Evolutionary conservation across 2,113 vertebrate species (phyloP).

Genomic region (Melanostigma gelatinosum): DNA sequence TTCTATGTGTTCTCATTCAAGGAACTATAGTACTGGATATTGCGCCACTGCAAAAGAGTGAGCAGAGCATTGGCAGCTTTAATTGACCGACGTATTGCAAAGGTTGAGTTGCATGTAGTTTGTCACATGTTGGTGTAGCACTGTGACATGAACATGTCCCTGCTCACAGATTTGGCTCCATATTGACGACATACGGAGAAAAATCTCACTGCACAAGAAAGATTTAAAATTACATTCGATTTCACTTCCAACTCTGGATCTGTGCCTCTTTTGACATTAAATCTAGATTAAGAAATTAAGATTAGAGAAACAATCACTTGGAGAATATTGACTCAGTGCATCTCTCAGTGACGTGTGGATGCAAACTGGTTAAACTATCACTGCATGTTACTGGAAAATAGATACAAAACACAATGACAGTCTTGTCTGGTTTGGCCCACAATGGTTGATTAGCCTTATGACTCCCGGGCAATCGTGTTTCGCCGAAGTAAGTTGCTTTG

Average conservation of each 20-base stretch:
- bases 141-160: not conserved
- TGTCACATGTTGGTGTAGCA: not conserved
- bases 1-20: constrained; percentile 39
- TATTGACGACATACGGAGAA: not conserved
- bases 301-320: constrained; percentile 25
- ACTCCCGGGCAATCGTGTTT: constrained; percentile 49
- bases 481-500: constrained; percentile 41
- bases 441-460: constrained; percentile 53
- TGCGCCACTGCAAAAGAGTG: not conserved
- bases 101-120: not conserved
- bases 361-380: constrained; percentile 27
- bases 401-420: not conserved
- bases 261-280: not conserved
- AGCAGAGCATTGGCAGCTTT: not conserved
- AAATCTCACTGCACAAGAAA: not conserved
- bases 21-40: not conserved
- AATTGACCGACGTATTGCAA: not conserved
- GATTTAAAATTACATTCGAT: not conserved
- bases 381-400: constrained; percentile 23
- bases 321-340: constrained; percentile 8
- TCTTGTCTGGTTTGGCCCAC: constrained; percentile 43
- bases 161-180: not conserved
- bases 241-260: not conserved
- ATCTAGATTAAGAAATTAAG: constrained; percentile 2
- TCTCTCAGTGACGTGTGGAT: constrained; percentile 24